phyloP scores from a whole-genome alignment of 2,797 vertebrate species.

The Vireo griseus region DNA sequence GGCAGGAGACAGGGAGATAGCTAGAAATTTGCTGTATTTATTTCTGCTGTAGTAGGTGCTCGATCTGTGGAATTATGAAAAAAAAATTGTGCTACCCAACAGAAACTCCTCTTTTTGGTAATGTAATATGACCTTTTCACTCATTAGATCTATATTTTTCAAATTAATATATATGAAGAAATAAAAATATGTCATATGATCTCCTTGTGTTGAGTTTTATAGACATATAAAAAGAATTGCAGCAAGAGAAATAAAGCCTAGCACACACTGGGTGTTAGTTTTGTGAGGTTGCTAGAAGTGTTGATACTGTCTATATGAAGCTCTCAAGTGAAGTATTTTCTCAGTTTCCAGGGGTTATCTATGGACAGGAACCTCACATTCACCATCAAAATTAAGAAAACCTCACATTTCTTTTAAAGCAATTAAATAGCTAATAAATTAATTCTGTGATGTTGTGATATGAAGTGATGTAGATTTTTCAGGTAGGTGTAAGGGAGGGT shows the following conservation, averaged over 20 bases:
- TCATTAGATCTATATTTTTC: background rate
- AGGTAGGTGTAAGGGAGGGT: no score
- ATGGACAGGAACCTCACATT: background rate
- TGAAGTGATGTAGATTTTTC: no score
- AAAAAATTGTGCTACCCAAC: background rate
- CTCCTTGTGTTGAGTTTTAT: background rate
- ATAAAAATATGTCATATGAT: background rate
- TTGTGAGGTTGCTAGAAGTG: background rate
- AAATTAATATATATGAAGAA: background rate
- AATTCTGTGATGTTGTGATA: background rate
- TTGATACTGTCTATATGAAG: background rate
- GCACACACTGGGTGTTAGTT: rapidly evolving
- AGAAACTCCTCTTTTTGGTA: background rate
- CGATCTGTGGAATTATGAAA: background rate
- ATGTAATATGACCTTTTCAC: background rate
- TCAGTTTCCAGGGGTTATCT: background rate
- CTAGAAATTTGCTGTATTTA: background rate
- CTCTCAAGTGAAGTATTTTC: background rate
- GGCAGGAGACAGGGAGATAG: background rate
- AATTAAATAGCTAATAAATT: background rate
- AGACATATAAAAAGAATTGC: background rate
- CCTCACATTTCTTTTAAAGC: background rate
- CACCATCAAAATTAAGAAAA: background rate
- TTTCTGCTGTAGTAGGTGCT: background rate
- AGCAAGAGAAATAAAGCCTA: background rate